Evolutionary conservation across 2,888 invertebrate species (phyloP), one percentile per base, ranked within the genome.

Genomic region (Gonocerus acuteangulatus): DNA sequence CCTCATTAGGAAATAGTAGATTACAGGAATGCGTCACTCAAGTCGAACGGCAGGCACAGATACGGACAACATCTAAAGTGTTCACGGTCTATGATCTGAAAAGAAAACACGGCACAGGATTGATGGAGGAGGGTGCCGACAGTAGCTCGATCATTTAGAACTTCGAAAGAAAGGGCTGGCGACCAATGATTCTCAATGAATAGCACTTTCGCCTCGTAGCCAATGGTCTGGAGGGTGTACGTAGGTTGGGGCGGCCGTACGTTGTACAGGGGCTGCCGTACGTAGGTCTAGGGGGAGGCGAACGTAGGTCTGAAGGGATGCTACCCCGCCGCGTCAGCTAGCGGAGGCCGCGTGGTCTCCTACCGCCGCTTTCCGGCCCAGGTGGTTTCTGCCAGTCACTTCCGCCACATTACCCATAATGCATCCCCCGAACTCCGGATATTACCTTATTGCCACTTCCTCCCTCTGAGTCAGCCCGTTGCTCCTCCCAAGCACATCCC

Each of bases 371-470:
- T 48, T 48, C 48, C 48, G 48, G 23, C 27, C 48, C 48, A 48
- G 48, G 48, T 48, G 48, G 23, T 48, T 48, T 48, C 48, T 48
- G 48, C 48, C 48, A 48, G 48, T 48, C 48, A 48, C 48, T 48
- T 48, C 48, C 48, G 48, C 48, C 48, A 16, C 48, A 48, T 48
- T 48, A 48, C 48, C 48, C 48, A 48, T 48, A 48, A 48, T 48
- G 48, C 48, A 48, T 48, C 48, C 48, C 48, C 23, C 16, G 16
- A n/a, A 23, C 48, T 48, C 48, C 48, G 48, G 48, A 48, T 48
- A 48, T 48, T 48, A 48, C 48, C 48, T 48, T 48, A 48, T 48
- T 48, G 48, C 48, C 48, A 21, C 48, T 48, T 48, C 48, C 48
- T 32, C 48, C 27, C 15, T n/a, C 22, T 48, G 48, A 48, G 23